Percentiles rank a stretch among this genome's conserved stretches.
Evolutionary conservation across 2,113 vertebrate genomes (phyloP).

Genomic region (Pungitius pungitius): DNA sequence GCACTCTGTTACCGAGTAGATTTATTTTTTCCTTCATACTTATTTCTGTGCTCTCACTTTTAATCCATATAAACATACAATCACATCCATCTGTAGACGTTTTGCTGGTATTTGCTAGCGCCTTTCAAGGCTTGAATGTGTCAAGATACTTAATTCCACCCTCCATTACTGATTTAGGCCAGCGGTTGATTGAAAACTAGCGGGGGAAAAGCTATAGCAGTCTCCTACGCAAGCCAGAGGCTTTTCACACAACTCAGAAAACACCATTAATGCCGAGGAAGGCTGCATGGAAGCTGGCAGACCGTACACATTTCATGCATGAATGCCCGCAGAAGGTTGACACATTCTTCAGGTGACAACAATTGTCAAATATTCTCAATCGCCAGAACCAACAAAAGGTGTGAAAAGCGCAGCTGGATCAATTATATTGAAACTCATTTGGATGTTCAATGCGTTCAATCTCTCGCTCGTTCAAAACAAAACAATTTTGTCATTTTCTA

Average conservation of each 20-base stretch:
- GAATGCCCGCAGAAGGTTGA: conserved; percentile 54
- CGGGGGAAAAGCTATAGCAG: conserved; percentile 53
- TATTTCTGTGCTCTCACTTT: conserved; percentile 23
- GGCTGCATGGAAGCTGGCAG: conserved; percentile 44
- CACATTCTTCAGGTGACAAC: conserved; percentile 61
- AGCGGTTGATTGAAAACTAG: conserved; percentile 73
- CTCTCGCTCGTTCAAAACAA: conserved; percentile 37
- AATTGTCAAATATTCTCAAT: conserved; percentile 55
- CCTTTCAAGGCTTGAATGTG: conserved; percentile 46
- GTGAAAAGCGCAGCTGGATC: conserved; percentile 29
- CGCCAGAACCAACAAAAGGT: conserved; percentile 38
- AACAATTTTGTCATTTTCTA: conserved; percentile 49
- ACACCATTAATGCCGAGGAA: conserved; percentile 51
- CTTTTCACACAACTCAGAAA: conserved; percentile 61
- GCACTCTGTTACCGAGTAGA: conserved; percentile 15
- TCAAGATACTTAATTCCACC: conserved; percentile 58
- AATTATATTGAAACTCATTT: conserved; percentile 47
- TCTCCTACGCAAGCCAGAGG: conserved; percentile 46
- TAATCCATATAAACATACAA: conserved; percentile 63
- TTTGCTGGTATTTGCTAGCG: conserved; percentile 50
- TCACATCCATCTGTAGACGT: conserved; percentile 52
- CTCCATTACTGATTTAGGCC: conserved; percentile 71
- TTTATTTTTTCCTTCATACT: conserved; percentile 20
- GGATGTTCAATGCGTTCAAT: conserved; percentile 18
- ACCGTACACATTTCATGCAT: conserved; percentile 66